Conservation (phyloP, 1,140 invertebrate species). For the Drosophila pallidifrons region DNA sequence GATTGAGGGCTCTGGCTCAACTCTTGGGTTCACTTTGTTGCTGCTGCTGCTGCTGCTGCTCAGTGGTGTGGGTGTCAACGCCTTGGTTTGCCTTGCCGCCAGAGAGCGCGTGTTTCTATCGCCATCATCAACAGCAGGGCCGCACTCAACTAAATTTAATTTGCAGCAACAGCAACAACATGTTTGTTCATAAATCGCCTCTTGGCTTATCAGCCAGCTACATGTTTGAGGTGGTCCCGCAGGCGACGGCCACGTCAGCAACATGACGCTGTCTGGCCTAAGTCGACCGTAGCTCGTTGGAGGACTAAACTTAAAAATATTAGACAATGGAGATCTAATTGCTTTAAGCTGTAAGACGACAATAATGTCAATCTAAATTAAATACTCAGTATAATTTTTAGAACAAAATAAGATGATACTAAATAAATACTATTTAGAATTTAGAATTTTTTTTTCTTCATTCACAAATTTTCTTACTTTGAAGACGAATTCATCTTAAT, state of each 20-base stretch:
- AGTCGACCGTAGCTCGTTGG: not conserved
- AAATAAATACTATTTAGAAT: too few species aligned
- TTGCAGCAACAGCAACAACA: constrained; percentile 35
- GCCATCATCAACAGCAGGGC: constrained; percentile 13
- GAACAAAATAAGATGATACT: too few species aligned
- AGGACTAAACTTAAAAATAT: too few species aligned
- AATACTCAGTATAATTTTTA: too few species aligned
- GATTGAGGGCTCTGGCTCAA: constrained; percentile 60
- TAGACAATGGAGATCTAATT: too few species aligned
- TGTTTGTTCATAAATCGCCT: constrained; percentile 25
- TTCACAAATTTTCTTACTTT: too few species aligned
- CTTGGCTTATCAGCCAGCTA: constrained; percentile 28
- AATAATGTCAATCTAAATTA: too few species aligned
- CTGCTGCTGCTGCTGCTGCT: constrained; percentile 2
- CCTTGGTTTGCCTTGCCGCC: constrained; percentile 21
- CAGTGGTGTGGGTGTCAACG: constrained; percentile 54
- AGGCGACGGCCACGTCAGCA: not conserved
- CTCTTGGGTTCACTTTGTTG: constrained; percentile 35
- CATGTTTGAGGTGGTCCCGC: constrained; percentile 40
- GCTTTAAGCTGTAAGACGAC: too few species aligned
- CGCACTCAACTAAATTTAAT: constrained; percentile 47
- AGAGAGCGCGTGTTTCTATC: constrained; percentile 27
- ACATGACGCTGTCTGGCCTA: not conserved
- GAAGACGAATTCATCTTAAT: too few species aligned
- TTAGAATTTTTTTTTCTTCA: too few species aligned